Evolutionary conservation across 2,113 vertebrate species (phyloP).

Genomic region (Zosterops japonicus): DNA sequence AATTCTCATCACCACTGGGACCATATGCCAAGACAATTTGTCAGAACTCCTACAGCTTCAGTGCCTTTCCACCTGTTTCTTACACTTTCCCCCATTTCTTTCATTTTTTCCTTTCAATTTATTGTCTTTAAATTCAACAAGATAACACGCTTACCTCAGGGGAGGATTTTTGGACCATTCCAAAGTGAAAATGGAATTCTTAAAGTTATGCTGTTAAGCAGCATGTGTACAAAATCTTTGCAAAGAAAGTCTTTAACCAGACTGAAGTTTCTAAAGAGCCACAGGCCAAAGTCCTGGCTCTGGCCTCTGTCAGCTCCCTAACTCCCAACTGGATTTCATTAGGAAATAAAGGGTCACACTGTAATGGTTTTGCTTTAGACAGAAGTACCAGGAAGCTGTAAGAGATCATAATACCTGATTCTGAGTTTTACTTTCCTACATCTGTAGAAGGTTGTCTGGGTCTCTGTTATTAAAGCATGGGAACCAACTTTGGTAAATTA

Average conservation of each 20-base stretch:
- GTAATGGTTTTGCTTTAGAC: background rate
- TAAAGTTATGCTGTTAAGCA: background rate
- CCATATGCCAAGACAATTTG: background rate
- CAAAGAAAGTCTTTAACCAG: background rate
- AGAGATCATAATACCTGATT: background rate
- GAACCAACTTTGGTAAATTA: background rate
- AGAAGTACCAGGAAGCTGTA: background rate
- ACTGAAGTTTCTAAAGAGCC: background rate
- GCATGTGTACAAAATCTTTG: background rate
- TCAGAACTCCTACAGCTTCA: slow-evolving; percentile 7
- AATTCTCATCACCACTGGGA: background rate
- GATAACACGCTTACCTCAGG: background rate
- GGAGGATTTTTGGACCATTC: background rate
- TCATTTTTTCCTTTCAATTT: background rate
- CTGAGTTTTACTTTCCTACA: background rate
- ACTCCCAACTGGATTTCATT: background rate
- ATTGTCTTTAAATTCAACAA: slow-evolving; percentile 7
- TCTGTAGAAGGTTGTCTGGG: background rate
- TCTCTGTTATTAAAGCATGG: background rate
- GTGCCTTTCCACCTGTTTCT: background rate
- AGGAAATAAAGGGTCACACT: background rate
- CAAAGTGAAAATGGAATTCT: background rate
- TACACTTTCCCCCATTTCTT: background rate
- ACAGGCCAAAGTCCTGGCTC: background rate
- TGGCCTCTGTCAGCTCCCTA: background rate